Conservation (phyloP, 2,797 vertebrate genomes). For the Semaprochilodus insignis region DNA sequence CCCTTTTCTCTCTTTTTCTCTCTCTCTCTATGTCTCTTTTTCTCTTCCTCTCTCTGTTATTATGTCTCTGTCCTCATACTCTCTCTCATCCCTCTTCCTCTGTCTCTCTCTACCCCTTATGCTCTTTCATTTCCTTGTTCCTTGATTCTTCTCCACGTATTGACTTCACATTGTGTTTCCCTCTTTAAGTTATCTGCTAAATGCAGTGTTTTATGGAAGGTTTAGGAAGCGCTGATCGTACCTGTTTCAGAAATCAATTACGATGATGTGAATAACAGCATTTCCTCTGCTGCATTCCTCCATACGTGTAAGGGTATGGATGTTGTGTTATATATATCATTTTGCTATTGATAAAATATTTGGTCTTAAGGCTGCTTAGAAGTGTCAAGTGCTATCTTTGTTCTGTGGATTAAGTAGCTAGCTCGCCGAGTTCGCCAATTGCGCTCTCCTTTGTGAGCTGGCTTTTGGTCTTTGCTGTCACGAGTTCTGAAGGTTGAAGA, state of each 20-base stretch:
- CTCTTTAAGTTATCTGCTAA: background rate
- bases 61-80: too few relatives aligned
- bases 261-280: background rate
- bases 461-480: conserved; percentile 92
- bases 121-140: background rate
- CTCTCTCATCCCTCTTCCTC: too few relatives aligned
- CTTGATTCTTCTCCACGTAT: background rate
- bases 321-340: conserved; percentile 26
- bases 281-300: background rate
- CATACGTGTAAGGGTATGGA: background rate
- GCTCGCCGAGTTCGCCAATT: conserved; percentile 84
- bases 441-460: conserved; percentile 87
- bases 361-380: conserved; percentile 83
- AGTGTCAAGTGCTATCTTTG: conserved; percentile 88
- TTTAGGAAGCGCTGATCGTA: background rate
- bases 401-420: conserved; percentile 83
- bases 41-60: too few relatives aligned
- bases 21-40: background rate
- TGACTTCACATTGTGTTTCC: background rate
- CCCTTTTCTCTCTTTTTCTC: background rate
- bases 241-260: background rate
- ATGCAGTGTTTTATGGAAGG: background rate
- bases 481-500: conserved; percentile 91
- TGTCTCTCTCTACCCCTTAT: background rate
- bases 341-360: conserved; percentile 81